These are phyloP conservation scores for Orthosia gothica DNA, from an alignment of 2,888 invertebrate species.

Conservation along the genomic window DNA sequence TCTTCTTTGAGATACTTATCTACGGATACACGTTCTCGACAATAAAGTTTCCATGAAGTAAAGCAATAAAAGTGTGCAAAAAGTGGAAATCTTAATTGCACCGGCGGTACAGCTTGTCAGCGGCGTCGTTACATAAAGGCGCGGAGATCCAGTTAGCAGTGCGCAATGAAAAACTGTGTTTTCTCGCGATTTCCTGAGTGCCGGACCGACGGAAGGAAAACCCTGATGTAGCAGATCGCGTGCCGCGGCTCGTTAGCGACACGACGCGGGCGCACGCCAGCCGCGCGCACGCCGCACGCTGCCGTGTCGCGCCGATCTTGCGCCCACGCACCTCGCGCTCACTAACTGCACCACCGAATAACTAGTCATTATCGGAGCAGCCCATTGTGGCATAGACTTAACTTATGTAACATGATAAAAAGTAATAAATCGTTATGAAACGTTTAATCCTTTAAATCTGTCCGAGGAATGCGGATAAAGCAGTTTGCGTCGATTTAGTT, in stretches of 20 bases:
- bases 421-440: constrained; percentile 86
- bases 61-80: constrained; percentile 90
- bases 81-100: constrained; percentile 91
- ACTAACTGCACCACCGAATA: constrained; percentile 78
- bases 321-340: constrained; percentile 73
- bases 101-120: constrained; percentile 85
- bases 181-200: constrained; percentile 89
- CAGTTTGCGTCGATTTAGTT: constrained; percentile 78
- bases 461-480: constrained; percentile 79
- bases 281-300: constrained; percentile 42
- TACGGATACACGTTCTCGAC: constrained; percentile 87
- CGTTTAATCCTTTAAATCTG: constrained; percentile 84
- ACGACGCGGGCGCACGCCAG: constrained; percentile 67
- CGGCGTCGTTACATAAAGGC: constrained; percentile 88
- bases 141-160: constrained; percentile 87
- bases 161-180: constrained; percentile 88
- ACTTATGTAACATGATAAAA: constrained; percentile 86
- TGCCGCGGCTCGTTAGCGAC: constrained; percentile 85
- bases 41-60: constrained; percentile 91
- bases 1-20: constrained; percentile 90
- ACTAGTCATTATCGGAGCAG: constrained; percentile 82
- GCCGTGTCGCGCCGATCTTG: constrained; percentile 74
- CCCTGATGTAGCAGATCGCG: constrained; percentile 87
- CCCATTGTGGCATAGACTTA: constrained; percentile 81
- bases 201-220: constrained; percentile 89